Evolutionary conservation across 2,888 invertebrate species (phyloP), one percentile per base, ranked within the genome.

Genomic region (Scrobipalpa costella): DNA sequence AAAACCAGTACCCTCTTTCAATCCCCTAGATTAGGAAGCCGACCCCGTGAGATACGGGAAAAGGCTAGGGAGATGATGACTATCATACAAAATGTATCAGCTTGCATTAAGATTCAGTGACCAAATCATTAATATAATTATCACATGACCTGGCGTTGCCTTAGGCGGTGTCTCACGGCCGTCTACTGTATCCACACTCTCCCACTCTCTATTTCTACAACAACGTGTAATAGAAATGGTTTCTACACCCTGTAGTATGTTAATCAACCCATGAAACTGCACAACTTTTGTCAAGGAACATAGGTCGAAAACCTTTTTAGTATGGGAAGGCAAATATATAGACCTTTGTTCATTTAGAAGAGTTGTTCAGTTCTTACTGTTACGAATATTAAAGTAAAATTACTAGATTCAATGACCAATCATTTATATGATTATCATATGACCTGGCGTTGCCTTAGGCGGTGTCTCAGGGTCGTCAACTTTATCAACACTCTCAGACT

Each of bases 401-500:
- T n/a, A n/a, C n/a, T n/a, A 44, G 15, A 44, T 40, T 44, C 44
- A 44, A 15, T 15, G 15, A n/a, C 44, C 44, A 44, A 44, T 15
- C 44, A 44, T 44, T 44, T n/a, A 44, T 44, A 15, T 15, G 44
- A 44, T 44, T 44, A 44, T 44, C 44, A 44, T n/a, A n/a, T 44
- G 49, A 19, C 49, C 15, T 17, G 17, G 9, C 49, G 49, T 49
- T 11, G 49, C 49, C 49, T 17, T 61, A 67, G 76, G 73, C 74
- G 67, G 58, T 52, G 61, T 66, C 74, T 80, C 86, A 83, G 75
- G 82, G 83, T 69, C 78, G 68, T 74, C 77, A 70, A 73, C 68
- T 70, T 64, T 67, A 71, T 71, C 66, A 67, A 66, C 78, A 75
- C n/a, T n/a, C n/a, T n/a, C n/a, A n/a, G n/a, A 50, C 50, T 40